These are phyloP conservation scores for Porites lutea DNA, from an alignment of 64 coral and sea anemone species.

Conservation along the genomic window DNA sequence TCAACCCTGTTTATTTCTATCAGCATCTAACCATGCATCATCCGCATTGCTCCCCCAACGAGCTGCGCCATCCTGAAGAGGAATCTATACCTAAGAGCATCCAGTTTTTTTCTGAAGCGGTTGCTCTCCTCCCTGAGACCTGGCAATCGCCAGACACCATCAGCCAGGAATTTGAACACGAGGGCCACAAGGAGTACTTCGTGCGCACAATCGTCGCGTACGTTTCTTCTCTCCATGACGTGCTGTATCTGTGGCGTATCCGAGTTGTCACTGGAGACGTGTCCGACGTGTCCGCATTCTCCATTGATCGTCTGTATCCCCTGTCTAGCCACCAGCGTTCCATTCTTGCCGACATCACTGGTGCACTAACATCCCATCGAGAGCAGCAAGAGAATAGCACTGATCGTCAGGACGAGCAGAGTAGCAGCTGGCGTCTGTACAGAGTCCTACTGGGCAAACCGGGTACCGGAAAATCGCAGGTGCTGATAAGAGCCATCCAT, in stretches of 20 bases:
- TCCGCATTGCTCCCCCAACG: not conserved
- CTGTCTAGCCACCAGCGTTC: too few species aligned
- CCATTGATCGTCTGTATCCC: not conserved
- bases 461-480: slow-evolving; percentile 47
- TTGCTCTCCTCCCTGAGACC: not conserved
- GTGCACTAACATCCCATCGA: too few species aligned
- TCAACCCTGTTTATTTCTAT: slow-evolving; percentile 49
- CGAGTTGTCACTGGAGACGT: not conserved
- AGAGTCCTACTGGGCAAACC: slow-evolving; percentile 34
- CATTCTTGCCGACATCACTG: not conserved
- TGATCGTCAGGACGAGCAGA: not conserved
- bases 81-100: not conserved
- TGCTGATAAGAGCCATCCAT: not conserved
- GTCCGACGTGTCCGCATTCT: too few species aligned
- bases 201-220: slow-evolving; percentile 11
- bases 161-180: not conserved
- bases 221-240: not conserved
- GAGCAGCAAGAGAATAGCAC: too few species aligned
- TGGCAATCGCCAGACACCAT: slow-evolving; percentile 3
- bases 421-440: not conserved
- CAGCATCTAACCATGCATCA: not conserved
- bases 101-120: slow-evolving; percentile 14
- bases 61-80: not conserved
- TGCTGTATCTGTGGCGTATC: not conserved
- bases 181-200: not conserved